These are phyloP conservation scores for Rosalia funebris DNA, from an alignment of 2,888 invertebrate species.

Conservation along the genomic window DNA sequence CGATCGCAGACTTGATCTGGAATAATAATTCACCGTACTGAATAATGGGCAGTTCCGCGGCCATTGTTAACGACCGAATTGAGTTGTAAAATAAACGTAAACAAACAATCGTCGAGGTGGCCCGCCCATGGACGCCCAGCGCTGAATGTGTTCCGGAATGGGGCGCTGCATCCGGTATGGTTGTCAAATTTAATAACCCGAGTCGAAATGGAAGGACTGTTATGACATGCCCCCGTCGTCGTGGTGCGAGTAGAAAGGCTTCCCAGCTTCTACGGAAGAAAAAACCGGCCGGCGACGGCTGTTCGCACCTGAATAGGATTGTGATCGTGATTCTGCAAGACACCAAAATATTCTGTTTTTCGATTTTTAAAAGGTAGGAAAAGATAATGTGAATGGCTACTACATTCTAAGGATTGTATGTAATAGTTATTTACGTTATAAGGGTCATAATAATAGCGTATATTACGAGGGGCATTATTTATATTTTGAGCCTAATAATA, in stretches of 20 bases:
- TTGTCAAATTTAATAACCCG: conserved; percentile 45
- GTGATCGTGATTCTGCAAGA: too few species aligned
- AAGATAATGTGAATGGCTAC: too few species aligned
- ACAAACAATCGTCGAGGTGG: conserved; percentile 41
- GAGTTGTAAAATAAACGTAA: conserved; percentile 43
- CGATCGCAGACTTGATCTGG: too few species aligned
- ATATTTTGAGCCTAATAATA: too few species aligned
- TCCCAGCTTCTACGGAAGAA: background rate
- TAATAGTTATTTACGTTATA: too few species aligned
- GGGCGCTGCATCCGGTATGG: conserved; percentile 42
- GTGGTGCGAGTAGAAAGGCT: conserved; percentile 4
- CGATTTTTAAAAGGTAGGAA: too few species aligned
- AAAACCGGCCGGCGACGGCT: background rate
- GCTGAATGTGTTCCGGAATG: conserved; percentile 41
- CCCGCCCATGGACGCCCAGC: conserved; percentile 44
- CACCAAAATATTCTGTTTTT: too few species aligned
- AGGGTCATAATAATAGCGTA: too few species aligned
- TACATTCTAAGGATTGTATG: too few species aligned
- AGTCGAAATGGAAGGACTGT: conserved; percentile 39
- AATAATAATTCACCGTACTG: conserved; percentile 22
- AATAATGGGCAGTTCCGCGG: conserved; percentile 35
- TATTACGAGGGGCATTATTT: too few species aligned
- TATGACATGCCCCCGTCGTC: conserved; percentile 25
- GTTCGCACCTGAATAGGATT: background rate
- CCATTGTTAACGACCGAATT: conserved; percentile 40